These are phyloP conservation scores for Metellina segmentata DNA, from an alignment of 2,888 invertebrate genomes.

Conservation along the genomic window DNA sequence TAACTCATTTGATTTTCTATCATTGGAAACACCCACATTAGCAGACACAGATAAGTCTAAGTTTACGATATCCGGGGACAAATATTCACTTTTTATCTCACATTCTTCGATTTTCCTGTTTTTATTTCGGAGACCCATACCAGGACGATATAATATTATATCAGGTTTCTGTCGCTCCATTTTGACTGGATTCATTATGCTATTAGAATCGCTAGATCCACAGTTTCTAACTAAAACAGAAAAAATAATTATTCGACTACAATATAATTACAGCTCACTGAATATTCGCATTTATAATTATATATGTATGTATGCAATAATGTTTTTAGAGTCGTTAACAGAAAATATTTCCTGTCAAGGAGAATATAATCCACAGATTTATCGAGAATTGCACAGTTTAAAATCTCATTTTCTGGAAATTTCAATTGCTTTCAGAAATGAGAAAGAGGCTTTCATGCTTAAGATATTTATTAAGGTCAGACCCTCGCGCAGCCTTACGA, in stretches of 20 bases:
- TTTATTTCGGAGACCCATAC: conserved; percentile 85
- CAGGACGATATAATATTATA: conserved; percentile 88
- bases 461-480: too few species aligned
- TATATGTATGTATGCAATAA: not conserved
- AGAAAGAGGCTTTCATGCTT: too few species aligned
- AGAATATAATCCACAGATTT: too few species aligned
- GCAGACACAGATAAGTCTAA: not conserved
- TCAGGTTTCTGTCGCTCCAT: conserved; percentile 82
- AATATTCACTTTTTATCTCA: not conserved
- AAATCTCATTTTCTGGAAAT: too few species aligned
- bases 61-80: not conserved
- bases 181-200: not conserved
- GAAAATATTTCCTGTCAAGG: not conserved
- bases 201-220: conserved; percentile 1
- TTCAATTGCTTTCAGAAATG: too few species aligned
- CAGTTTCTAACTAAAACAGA: conserved; percentile 32
- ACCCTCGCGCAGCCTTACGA: too few species aligned
- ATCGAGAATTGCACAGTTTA: too few species aligned
- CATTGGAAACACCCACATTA: not conserved
- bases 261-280: not conserved
- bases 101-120: conserved; percentile 35
- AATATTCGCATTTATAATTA: not conserved
- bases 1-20: not conserved
- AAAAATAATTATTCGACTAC: not conserved
- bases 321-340: not conserved